Evolutionary conservation across 1,140 invertebrate species (phyloP).

Genomic region (Orius insidiosus): DNA sequence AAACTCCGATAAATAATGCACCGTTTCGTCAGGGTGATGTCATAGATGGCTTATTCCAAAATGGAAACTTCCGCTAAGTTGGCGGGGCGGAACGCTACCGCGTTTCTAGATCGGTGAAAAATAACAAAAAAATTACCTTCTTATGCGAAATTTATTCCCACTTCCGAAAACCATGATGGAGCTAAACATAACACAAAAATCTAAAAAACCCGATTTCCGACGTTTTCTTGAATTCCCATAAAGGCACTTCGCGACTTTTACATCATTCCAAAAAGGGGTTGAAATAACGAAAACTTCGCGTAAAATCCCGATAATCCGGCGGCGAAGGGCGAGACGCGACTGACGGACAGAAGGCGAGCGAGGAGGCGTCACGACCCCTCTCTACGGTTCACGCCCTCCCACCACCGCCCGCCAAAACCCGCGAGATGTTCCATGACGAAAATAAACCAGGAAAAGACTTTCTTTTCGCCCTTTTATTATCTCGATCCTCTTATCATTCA

Average conservation of each 20-base stretch:
- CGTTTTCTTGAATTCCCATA: background rate
- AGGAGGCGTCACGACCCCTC: too few species aligned
- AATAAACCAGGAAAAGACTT: background rate
- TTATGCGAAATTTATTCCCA: slow-evolving; percentile 39
- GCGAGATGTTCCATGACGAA: background rate
- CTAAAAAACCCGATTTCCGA: slow-evolving; percentile 14
- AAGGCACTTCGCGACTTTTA: background rate
- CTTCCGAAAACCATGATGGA: slow-evolving; percentile 41
- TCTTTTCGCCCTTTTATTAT: too few species aligned
- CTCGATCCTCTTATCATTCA: too few species aligned
- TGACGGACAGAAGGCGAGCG: background rate
- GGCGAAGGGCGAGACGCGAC: background rate
- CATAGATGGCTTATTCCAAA: too few species aligned
- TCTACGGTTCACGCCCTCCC: too few species aligned
- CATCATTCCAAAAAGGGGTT: slow-evolving; percentile 6
- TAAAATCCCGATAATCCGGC: background rate
- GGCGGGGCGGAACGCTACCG: too few species aligned
- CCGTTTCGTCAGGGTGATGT: too few species aligned
- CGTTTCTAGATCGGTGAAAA: too few species aligned
- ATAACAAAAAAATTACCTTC: too few species aligned
- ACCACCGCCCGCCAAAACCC: background rate
- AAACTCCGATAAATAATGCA: too few species aligned
- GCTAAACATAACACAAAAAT: slow-evolving; percentile 20
- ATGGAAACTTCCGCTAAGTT: too few species aligned
- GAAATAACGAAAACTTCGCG: background rate